phyloP scores from a whole-genome alignment of 2,113 vertebrate species.

The Forbesichthys papilliferus region DNA sequence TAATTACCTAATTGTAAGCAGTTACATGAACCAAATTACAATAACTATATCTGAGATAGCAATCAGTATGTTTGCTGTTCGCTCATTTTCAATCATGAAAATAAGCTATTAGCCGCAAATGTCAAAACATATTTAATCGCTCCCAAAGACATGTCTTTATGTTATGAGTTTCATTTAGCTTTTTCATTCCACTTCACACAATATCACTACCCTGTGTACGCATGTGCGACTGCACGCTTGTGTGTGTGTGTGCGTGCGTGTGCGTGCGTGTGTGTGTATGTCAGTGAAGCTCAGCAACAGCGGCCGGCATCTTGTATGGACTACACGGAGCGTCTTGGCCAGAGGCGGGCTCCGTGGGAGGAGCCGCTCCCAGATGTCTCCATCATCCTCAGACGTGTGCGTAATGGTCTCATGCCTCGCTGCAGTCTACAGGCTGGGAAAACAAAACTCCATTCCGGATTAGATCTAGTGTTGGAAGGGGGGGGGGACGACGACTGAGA shows the following conservation, averaged over 20 bases:
- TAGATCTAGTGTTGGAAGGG: slow-evolving; percentile 19
- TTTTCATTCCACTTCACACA: too few species aligned
- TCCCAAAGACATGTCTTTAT: too few species aligned
- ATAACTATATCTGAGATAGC: too few species aligned
- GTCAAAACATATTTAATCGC: too few species aligned
- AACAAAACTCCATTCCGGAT: slow-evolving; percentile 32
- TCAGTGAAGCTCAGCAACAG: slow-evolving; percentile 20
- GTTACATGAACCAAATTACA: too few species aligned
- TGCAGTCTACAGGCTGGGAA: slow-evolving; percentile 54
- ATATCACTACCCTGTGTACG: too few species aligned
- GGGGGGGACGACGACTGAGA: slow-evolving; percentile 28
- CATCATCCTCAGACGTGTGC: slow-evolving; percentile 67
- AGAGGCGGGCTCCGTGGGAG: slow-evolving; percentile 57
- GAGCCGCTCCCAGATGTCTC: slow-evolving; percentile 63
- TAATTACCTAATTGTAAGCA: too few species aligned
- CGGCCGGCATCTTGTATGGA: slow-evolving; percentile 28
- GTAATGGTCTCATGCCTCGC: slow-evolving; percentile 62
- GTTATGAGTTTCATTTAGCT: too few species aligned
- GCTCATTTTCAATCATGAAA: too few species aligned
- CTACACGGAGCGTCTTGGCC: slow-evolving; percentile 39
- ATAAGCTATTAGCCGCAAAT: too few species aligned
- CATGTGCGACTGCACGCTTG: too few species aligned
- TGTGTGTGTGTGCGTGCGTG: slow-evolving; percentile 2
- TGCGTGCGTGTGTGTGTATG: slow-evolving; percentile 14
- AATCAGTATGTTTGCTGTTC: too few species aligned